Percentiles rank a stretch among this genome's conserved stretches.
Conservation (phyloP, 2,888 invertebrate genomes). For the Cheilosia urbana region DNA sequence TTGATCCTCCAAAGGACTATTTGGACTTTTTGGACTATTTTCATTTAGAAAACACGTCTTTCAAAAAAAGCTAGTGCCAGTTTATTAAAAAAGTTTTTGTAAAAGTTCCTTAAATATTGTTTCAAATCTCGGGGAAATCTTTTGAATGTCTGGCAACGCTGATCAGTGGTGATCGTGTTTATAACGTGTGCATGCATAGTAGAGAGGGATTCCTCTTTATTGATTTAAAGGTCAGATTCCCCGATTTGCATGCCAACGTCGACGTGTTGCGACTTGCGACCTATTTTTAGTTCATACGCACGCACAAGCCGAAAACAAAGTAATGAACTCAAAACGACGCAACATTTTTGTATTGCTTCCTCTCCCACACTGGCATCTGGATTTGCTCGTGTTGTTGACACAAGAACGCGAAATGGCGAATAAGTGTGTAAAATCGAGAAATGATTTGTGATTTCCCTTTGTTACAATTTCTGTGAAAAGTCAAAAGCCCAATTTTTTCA, state of each 20-base stretch:
- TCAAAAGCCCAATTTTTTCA: constrained; percentile 10
- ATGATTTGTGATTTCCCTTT: constrained; percentile 8
- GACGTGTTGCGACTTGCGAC: not conserved
- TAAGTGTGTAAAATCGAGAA: not conserved
- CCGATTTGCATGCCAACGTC: constrained; percentile 19
- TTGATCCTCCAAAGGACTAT: no score
- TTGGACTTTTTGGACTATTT: no score
- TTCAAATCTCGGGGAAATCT: no score
- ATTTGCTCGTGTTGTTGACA: not conserved
- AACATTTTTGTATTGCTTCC: not conserved
- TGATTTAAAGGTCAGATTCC: constrained; percentile 69
- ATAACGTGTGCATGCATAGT: not conserved
- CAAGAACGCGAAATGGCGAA: constrained; percentile 1
- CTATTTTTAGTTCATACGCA: constrained; percentile 39
- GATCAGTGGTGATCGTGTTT: no score
- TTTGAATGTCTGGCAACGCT: no score
- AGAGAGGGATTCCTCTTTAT: constrained; percentile 52
- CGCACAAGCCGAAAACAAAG: constrained; percentile 45
- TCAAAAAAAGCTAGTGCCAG: no score
- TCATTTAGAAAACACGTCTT: no score
- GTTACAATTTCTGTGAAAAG: constrained; percentile 6
- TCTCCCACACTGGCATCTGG: constrained; percentile 11
- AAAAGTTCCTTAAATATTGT: no score
- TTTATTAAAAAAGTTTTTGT: no score
- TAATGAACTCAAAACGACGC: constrained; percentile 47